phyloP scores from a whole-genome alignment of 2,888 invertebrate genomes.

The Selenia dentaria region DNA sequence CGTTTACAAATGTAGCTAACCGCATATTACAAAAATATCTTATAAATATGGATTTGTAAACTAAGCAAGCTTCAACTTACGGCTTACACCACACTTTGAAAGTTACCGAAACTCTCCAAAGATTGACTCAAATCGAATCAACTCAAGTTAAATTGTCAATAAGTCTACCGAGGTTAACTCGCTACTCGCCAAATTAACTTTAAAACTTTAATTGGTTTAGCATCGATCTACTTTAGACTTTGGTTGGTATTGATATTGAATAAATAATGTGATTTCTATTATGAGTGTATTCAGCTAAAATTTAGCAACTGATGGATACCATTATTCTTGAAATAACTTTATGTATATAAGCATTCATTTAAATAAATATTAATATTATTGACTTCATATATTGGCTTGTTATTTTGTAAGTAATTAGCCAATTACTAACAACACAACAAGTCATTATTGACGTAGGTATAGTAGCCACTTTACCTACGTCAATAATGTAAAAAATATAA shows the following conservation, averaged over 20 bases:
- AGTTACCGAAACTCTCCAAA: slow-evolving; percentile 10
- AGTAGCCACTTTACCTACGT: no score
- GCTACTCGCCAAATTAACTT: slow-evolving; percentile 62
- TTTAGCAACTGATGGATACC: no score
- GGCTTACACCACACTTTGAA: background rate
- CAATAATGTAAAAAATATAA: no score
- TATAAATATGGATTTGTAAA: background rate
- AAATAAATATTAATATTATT: no score
- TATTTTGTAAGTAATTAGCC: no score
- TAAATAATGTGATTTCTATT: slow-evolving; percentile 5
- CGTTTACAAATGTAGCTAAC: no score
- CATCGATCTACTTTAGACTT: slow-evolving; percentile 43
- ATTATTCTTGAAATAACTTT: no score
- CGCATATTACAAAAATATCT: no score
- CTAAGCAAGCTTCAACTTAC: background rate
- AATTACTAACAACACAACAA: no score
- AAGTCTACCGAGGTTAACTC: slow-evolving; percentile 66
- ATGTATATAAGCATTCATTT: no score
- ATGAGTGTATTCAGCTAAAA: slow-evolving; percentile 8
- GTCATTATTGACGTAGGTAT: no score
- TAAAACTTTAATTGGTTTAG: slow-evolving; percentile 46
- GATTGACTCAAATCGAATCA: slow-evolving; percentile 62
- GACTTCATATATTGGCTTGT: no score
- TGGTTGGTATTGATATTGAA: slow-evolving; percentile 13
- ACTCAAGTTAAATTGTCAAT: slow-evolving; percentile 69